Percentiles rank a stretch among this genome's conserved stretches.
Evolutionary conservation across 2,888 invertebrate genomes (phyloP).

Genomic region (Ceramica pisi): DNA sequence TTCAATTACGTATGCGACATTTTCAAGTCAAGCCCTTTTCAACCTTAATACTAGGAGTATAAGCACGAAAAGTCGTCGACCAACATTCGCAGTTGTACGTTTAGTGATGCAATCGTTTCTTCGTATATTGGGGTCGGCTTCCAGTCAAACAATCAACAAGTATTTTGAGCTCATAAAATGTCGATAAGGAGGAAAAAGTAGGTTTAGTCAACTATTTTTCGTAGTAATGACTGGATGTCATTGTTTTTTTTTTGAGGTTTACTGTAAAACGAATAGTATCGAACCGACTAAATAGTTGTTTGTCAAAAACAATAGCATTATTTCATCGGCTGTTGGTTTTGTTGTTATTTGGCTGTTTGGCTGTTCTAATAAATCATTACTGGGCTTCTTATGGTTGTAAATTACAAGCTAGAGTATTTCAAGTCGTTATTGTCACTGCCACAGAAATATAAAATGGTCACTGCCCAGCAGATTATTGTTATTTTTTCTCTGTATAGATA

Average conservation of each 20-base stretch:
- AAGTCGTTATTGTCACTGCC: no score
- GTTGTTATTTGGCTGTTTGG: background rate
- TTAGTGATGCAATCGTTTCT: constrained; percentile 18
- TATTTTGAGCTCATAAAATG: background rate
- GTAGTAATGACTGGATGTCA: background rate
- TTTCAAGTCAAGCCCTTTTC: background rate
- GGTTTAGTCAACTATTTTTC: background rate
- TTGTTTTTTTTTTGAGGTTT: background rate
- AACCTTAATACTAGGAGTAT: background rate
- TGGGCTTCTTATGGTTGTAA: no score
- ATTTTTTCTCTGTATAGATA: no score
- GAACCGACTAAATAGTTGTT: background rate
- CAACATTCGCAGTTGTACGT: background rate
- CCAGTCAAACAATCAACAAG: no score
- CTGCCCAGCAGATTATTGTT: no score
- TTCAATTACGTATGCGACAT: background rate
- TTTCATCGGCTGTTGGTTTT: background rate
- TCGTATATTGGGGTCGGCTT: background rate
- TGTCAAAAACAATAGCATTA: background rate
- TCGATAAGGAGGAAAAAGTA: constrained; percentile 26
- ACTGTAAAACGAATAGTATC: no score
- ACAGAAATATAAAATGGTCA: no score
- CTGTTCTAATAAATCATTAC: no score
- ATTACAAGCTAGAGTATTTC: background rate
- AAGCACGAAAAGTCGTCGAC: background rate